Conservation (phyloP, 2,888 invertebrate species). For the Parelbella ahira region DNA sequence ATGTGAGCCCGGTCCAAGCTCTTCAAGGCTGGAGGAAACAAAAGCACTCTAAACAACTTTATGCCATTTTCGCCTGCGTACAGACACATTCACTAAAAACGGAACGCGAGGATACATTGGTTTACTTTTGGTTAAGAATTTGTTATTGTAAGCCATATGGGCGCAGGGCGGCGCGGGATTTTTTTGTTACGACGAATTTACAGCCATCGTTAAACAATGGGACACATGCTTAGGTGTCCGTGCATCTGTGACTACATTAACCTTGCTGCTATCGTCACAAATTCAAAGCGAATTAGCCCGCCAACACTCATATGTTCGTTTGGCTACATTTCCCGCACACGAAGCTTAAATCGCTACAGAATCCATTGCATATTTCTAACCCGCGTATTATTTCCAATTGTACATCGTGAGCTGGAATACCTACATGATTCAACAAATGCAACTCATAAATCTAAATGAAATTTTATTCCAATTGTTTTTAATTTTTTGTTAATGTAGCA, state of each 20-base stretch:
- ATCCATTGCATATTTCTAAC: too few relatives aligned
- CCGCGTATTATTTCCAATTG: too few relatives aligned
- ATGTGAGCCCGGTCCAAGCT: constrained; percentile 38
- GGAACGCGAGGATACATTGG: constrained; percentile 61
- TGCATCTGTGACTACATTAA: constrained; percentile 51
- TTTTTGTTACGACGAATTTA: constrained; percentile 67
- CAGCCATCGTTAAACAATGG: constrained; percentile 68
- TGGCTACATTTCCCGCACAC: too few relatives aligned
- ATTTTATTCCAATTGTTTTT: too few relatives aligned
- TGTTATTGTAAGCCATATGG: constrained; percentile 77
- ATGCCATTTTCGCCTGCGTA: constrained; percentile 54
- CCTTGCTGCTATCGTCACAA: constrained; percentile 25
- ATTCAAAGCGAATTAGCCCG: too few relatives aligned
- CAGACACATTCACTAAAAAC: constrained; percentile 47
- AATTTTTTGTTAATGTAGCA: too few relatives aligned
- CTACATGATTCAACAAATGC: too few relatives aligned
- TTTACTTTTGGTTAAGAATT: constrained; percentile 77
- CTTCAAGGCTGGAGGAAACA: constrained; percentile 48
- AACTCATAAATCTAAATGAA: too few relatives aligned
- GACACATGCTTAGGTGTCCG: constrained; percentile 58
- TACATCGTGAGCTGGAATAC: too few relatives aligned
- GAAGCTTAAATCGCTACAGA: too few relatives aligned
- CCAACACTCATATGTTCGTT: too few relatives aligned
- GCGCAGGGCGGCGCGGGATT: constrained; percentile 52
- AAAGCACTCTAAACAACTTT: constrained; percentile 44